Evolutionary conservation across 2,888 invertebrate species (phyloP), one percentile per base, ranked within the genome.

Genomic region (Drosophila austrosaltans): DNA sequence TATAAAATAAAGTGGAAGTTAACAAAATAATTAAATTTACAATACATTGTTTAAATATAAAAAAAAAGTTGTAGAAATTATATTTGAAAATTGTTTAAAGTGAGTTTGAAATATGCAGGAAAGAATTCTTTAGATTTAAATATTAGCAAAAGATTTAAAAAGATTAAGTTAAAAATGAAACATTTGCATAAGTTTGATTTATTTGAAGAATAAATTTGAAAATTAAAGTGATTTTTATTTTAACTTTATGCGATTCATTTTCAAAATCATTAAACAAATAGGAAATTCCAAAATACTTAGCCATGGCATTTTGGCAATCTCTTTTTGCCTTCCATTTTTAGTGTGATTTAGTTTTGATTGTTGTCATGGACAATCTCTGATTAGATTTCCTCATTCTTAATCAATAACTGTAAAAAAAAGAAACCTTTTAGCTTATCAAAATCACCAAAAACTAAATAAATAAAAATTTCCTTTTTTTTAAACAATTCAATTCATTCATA

Each of bases 21-120:
- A 48, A 48, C 48, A 48, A 48, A 48, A 48, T 48, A 48, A 48
- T 48, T 48, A 48, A 48, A 48, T 25, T 48, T 48, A 48, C 48
- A 10, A 48, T 48, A 48, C 22, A 44, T 44, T 44, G 44, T 44
- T 44, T 36, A 10, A 36, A 7, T 44, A 44, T 3, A 20, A 20
- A 44, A 20, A 44, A 2, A 4, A 25, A 10, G 1, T 8, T 16
- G 16, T 16, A 16, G 20, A 8, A 44, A 44, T 44, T 20, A 20
- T 44, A 22, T 8, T 10, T 10, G 10, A 48, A 48, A 12, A 48
- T 16, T 16, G 22, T 2, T 48, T 48, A 25, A 48, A 48, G 22
- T 1, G n/a, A 40, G 3, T 42, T 16, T 2, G 16, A n/a, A 16
- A 42, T 42, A 42, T 42, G 1, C 1, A 42, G 6, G 5, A 16